phyloP scores from a whole-genome alignment of 2,113 vertebrate genomes.

The Phylloscopus whistleri region DNA sequence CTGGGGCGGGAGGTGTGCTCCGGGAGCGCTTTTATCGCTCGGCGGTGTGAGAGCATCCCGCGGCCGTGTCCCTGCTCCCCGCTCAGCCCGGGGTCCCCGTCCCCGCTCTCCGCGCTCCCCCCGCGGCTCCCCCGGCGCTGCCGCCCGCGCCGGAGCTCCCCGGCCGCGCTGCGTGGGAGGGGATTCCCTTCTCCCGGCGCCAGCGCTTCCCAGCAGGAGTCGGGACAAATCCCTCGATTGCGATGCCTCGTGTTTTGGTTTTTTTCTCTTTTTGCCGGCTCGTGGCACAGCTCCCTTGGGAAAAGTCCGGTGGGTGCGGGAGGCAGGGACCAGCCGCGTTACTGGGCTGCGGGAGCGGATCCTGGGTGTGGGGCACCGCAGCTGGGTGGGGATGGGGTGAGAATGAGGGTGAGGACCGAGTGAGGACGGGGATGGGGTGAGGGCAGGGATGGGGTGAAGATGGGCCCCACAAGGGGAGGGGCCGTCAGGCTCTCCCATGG shows the following conservation, averaged over 20 bases:
- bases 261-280: background rate
- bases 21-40: background rate
- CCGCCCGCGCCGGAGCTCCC: background rate
- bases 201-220: background rate
- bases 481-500: background rate
- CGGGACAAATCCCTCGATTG: background rate
- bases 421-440: no score
- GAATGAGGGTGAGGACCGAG: no score
- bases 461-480: background rate
- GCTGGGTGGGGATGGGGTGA: background rate
- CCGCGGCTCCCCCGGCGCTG: background rate
- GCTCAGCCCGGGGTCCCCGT: background rate
- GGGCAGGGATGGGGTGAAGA: background rate
- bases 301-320: background rate
- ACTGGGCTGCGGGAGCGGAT: background rate
- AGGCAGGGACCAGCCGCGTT: background rate
- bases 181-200: background rate
- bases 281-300: background rate
- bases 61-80: no score
- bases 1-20: background rate
- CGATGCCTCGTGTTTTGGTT: background rate
- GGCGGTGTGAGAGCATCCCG: background rate
- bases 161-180: background rate
- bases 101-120: background rate
- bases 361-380: background rate